Conservation (phyloP, 37 sponge, comb jelly and placozoan species). For the Ephydatia muelleri region DNA sequence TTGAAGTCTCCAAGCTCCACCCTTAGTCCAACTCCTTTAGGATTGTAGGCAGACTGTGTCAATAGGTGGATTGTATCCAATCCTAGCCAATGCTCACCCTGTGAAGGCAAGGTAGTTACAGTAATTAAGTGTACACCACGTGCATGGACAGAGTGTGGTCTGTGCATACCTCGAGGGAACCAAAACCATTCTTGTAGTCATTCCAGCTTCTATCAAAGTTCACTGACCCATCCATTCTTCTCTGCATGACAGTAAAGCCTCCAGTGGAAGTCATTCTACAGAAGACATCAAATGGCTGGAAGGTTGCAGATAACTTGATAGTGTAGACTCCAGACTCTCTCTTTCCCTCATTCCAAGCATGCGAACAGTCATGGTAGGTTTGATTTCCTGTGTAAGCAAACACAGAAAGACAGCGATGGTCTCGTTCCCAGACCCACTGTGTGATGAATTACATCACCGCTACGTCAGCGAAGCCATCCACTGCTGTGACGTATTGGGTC, state of each 20-base stretch:
- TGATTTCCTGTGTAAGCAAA: neutral
- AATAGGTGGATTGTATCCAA: neutral
- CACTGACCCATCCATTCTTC: constrained; percentile 5
- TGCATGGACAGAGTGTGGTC: no score
- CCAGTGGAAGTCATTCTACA: constrained; percentile 9
- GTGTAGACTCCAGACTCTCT: neutral
- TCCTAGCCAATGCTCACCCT: neutral
- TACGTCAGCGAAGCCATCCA: no score
- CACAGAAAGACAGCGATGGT: no score
- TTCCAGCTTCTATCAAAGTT: neutral
- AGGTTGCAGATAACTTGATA: neutral
- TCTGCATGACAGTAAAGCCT: constrained; percentile 21
- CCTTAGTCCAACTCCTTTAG: neutral
- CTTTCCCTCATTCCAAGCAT: neutral
- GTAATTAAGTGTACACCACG: neutral
- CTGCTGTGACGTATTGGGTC: no score
- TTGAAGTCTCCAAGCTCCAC: neutral
- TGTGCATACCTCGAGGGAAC: neutral
- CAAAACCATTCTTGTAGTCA: neutral
- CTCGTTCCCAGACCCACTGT: no score
- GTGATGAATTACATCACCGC: no score
- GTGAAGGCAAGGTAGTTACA: neutral
- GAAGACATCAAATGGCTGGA: neutral
- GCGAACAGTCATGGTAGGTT: neutral
- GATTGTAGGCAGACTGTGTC: neutral